Evolutionary conservation across 2,113 vertebrate species (phyloP).

Genomic region (Acanthochromis polyacanthus): DNA sequence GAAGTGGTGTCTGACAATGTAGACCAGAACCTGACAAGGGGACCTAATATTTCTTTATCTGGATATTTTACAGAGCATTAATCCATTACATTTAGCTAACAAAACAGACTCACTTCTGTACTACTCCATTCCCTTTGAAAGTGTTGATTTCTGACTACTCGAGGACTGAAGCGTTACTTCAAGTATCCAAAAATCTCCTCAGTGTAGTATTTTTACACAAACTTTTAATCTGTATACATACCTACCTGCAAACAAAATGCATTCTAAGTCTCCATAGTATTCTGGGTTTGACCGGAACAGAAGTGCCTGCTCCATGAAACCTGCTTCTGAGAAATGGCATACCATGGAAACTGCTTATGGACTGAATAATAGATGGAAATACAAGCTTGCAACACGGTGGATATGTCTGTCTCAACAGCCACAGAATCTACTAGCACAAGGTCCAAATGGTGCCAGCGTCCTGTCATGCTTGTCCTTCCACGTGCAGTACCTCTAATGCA

Average conservation of each 20-base stretch:
- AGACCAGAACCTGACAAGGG: background rate
- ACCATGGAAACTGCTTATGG: constrained; percentile 15
- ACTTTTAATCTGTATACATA: background rate
- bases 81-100: background rate
- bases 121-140: background rate
- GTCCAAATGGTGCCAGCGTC: constrained; percentile 62
- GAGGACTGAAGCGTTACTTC: background rate
- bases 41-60: constrained; percentile 10
- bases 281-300: background rate
- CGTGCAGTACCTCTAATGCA: constrained; percentile 69
- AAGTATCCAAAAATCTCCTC: too few relatives aligned
- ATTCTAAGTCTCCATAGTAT: background rate
- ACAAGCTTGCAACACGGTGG: background rate
- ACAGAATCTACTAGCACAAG: constrained; percentile 44
- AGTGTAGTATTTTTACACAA: background rate
- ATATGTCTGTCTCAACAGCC: constrained; percentile 20
- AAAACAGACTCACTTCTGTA: constrained; percentile 3
- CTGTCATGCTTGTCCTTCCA: constrained; percentile 73
- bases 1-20: constrained; percentile 5
- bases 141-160: background rate
- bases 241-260: background rate
- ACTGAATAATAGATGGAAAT: constrained; percentile 26
- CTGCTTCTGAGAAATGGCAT: constrained; percentile 3
- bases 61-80: background rate
- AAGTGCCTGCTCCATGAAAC: background rate